A percentile compares a stretch with the other conserved stretches of the same genome.
Evolutionary conservation across 2,888 invertebrate genomes (phyloP).

Genomic region (Microctonus aethiopoides): DNA sequence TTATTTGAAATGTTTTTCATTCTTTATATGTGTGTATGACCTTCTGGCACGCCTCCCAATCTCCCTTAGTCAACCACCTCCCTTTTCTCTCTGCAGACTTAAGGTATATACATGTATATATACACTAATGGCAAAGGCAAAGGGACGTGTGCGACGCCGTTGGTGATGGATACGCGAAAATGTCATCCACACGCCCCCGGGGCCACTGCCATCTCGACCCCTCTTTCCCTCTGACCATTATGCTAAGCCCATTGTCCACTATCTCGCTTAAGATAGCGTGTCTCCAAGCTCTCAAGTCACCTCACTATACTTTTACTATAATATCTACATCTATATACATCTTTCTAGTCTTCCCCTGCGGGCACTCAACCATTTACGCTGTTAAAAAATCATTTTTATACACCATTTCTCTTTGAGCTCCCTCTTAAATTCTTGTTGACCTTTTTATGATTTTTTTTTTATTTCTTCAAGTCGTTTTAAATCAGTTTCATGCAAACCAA

Average conservation of each 20-base stretch:
- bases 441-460: constrained; percentile 1
- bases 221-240: constrained; percentile 59
- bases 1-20: neutral
- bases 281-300: constrained; percentile 23
- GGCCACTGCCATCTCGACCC: constrained; percentile 48
- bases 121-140: neutral
- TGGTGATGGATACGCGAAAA: constrained; percentile 65
- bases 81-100: constrained; percentile 43
- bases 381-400: constrained; percentile 65
- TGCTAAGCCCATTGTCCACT: constrained; percentile 66
- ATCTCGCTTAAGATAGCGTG: constrained; percentile 62
- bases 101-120: too few relatives aligned
- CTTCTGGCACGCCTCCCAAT: constrained; percentile 12
- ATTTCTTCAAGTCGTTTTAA: neutral
- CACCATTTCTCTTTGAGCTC: constrained; percentile 27
- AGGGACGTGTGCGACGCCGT: constrained; percentile 21
- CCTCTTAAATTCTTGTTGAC: constrained; percentile 1
- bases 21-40: constrained; percentile 28
- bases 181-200: constrained; percentile 63
- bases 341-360: constrained; percentile 24
- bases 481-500: neutral
- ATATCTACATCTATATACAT: neutral
- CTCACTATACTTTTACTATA: neutral
- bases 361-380: constrained; percentile 42
- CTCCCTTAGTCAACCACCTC: neutral